Evolutionary conservation across 2,888 invertebrate genomes (phyloP).

Genomic region (Taenaris catops): DNA sequence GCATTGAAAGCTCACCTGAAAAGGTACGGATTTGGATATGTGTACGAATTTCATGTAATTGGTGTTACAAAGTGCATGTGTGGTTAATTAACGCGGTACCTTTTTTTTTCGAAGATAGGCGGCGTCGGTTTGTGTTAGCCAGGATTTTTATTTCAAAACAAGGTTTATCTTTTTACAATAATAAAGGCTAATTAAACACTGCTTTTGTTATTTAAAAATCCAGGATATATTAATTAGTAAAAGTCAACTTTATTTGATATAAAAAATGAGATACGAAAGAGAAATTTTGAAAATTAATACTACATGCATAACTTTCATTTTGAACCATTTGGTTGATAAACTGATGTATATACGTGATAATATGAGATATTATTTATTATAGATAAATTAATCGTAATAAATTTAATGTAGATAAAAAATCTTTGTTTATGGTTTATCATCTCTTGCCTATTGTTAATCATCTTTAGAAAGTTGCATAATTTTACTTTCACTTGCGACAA

Average conservation of each 20-base stretch:
- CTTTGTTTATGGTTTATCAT: too few relatives aligned
- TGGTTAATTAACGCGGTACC: conserved; percentile 3
- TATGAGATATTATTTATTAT: too few relatives aligned
- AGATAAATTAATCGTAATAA: too few relatives aligned
- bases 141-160: conserved; percentile 13
- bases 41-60: conserved; percentile 18
- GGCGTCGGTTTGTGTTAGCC: conserved; percentile 7
- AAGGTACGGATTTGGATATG: conserved; percentile 51
- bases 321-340: too few relatives aligned
- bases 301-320: too few relatives aligned
- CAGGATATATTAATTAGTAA: too few relatives aligned
- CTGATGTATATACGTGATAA: too few relatives aligned
- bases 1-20: conserved; percentile 51
- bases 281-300: too few relatives aligned
- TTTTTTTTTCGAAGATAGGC: conserved; percentile 10
- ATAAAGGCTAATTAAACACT: conserved; percentile 7
- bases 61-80: conserved; percentile 23
- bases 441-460: too few relatives aligned
- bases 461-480: conserved; percentile 73
- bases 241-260: too few relatives aligned
- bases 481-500: conserved; percentile 66
- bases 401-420: too few relatives aligned
- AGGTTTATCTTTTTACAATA: conserved; percentile 12
- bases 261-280: too few relatives aligned
- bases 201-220: background rate